Percentiles rank a stretch among this genome's conserved stretches.
phyloP scores from a whole-genome alignment of 1,140 invertebrate genomes.

The Lerema accius region DNA sequence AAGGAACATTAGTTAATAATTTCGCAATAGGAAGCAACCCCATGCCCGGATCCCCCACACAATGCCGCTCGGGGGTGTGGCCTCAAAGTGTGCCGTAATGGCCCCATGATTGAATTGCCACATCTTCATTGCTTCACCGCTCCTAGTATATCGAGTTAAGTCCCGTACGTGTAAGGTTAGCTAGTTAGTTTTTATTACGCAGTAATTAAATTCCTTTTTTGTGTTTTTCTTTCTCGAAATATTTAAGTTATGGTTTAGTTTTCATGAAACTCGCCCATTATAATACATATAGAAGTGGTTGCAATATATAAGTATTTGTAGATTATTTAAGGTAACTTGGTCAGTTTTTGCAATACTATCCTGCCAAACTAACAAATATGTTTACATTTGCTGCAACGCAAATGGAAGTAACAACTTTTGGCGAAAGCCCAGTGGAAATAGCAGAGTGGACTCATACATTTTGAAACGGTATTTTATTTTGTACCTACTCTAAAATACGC shows the following conservation, averaged over 20 bases:
- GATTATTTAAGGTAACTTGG: too few relatives aligned
- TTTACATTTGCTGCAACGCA: neutral
- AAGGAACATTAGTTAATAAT: slow-evolving; percentile 54
- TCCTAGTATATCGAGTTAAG: slow-evolving; percentile 61
- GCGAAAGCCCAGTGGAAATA: slow-evolving; percentile 5
- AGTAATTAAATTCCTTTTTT: too few relatives aligned
- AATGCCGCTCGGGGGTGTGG: slow-evolving; percentile 34
- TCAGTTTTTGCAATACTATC: neutral
- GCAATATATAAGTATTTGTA: too few relatives aligned
- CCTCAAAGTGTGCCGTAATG: slow-evolving; percentile 60
- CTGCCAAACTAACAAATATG: slow-evolving; percentile 1
- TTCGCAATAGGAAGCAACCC: slow-evolving; percentile 47
- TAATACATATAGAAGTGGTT: too few relatives aligned
- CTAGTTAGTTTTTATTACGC: slow-evolving; percentile 38
- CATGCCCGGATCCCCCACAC: slow-evolving; percentile 20
- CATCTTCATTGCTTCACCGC: slow-evolving; percentile 62
- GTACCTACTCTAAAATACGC: too few relatives aligned
- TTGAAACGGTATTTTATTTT: neutral
- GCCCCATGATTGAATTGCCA: slow-evolving; percentile 68
- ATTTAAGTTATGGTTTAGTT: too few relatives aligned
- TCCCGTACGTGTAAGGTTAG: slow-evolving; percentile 19
- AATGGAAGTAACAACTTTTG: slow-evolving; percentile 16
- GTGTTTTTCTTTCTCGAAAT: too few relatives aligned
- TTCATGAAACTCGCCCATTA: too few relatives aligned
- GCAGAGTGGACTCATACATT: neutral